Base-by-base conservation (phyloP, 2,888 invertebrate genomes). In the Cotesia congregata region DNA sequence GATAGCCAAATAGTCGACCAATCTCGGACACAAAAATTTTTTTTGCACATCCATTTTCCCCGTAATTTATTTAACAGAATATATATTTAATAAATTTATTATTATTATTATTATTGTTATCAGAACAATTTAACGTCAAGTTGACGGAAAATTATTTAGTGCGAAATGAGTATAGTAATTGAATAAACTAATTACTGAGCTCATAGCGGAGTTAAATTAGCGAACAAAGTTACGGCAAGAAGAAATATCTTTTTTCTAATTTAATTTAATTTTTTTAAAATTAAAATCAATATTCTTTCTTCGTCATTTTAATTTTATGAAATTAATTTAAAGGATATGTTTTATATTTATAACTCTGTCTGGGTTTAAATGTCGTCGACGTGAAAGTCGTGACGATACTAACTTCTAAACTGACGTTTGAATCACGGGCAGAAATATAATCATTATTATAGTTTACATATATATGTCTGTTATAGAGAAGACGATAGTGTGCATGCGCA, bases 1-100 rank as follows among this genome's bases (percentile, higher is more conserved):
- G 87, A 99, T 96, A 84, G 98, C 96, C 89, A 99, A 92, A 91
- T 99, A 99, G 93, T 99, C 99, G 91, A 96, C 95, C 87, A 96
- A 91, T 83, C 96, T 94, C 87, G 96, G 96, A 89, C 96, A 96
- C 85, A 96, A 90, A 86, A 94, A 94, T 88, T 95, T 94, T 88
- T 94, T 94, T 90, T 96, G 96, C 83, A 92, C 91, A 86, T 94
- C 94, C 89, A 89, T 89, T 39, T 75, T 79, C 20, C 6, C 0
- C 64, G 7, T 7, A 6, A 17, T n/a, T 64, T 15, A n/a, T 64
- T 60, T 9, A 15, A 38, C 12, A n/a, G 30, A 1, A 6, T 67
- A 6, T 38, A 64, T 67, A n/a, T 67, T 30, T 30, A 67, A 4
- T 3, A 30, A 38, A 67, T 67, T 67, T 5, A 39, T 67, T 67